Percentiles rank a stretch among this genome's conserved stretches.
Evolutionary conservation across 1,140 invertebrate genomes (phyloP).

Genomic region (Drosophila hydei): DNA sequence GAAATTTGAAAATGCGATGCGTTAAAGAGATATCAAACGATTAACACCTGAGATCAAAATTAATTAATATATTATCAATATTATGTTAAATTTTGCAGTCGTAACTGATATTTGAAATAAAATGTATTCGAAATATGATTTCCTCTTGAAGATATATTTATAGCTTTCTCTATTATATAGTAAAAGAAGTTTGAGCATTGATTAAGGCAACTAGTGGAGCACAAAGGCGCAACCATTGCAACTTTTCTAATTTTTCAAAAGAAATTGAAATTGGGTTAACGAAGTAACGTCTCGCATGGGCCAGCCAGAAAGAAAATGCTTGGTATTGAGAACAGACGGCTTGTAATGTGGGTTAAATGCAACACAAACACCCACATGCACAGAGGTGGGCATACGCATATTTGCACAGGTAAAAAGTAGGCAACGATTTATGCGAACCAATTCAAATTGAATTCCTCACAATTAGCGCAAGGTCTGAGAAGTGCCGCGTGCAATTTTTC

Average conservation of each 20-base stretch:
- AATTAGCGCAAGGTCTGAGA: slow-evolving; percentile 40
- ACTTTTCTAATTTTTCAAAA: neutral
- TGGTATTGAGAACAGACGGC: slow-evolving; percentile 14
- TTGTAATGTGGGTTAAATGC: slow-evolving; percentile 27
- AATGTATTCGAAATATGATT: no score
- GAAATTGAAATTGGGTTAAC: slow-evolving; percentile 24
- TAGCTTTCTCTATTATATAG: no score
- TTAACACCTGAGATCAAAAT: no score
- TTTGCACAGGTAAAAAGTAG: slow-evolving; percentile 10
- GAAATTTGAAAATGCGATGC: no score
- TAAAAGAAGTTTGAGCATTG: no score
- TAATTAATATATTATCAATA: no score
- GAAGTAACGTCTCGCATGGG: slow-evolving; percentile 9
- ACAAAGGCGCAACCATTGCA: neutral
- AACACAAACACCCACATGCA: neutral
- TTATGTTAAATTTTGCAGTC: no score
- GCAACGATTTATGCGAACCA: slow-evolving; percentile 37
- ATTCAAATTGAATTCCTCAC: slow-evolving; percentile 28
- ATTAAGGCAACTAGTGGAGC: neutral
- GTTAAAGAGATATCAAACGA: no score
- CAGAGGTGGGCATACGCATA: neutral
- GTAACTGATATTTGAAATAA: no score
- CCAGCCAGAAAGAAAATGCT: slow-evolving; percentile 5
- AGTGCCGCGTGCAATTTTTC: slow-evolving; percentile 7
- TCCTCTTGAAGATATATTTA: no score